A percentile compares a stretch with the other conserved stretches of the same genome.
Evolutionary conservation across 1,140 invertebrate species (phyloP).

Genomic region (Pachypsylla venusta): DNA sequence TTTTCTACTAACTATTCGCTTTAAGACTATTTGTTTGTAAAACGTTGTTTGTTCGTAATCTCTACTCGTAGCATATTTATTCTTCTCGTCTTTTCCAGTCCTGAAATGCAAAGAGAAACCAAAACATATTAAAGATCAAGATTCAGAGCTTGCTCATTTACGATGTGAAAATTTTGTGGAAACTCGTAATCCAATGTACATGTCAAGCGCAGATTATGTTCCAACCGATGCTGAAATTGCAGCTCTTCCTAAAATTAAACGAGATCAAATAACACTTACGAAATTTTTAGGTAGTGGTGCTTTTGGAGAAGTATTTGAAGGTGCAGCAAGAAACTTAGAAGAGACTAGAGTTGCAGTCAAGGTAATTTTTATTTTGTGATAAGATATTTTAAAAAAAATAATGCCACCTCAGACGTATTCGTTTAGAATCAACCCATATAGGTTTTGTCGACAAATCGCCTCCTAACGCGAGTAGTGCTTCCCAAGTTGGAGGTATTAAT

Average conservation of each 20-base stretch:
- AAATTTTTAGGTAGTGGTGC: constrained; percentile 88
- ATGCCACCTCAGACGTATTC: constrained; percentile 26
- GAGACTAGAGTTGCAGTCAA: constrained; percentile 69
- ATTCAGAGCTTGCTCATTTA: neutral
- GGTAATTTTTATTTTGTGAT: constrained; percentile 40
- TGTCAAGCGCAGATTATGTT: constrained; percentile 15
- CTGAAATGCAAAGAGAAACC: constrained; percentile 1
- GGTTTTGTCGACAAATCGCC: too few relatives aligned
- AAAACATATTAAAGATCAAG: neutral
- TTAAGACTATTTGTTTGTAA: too few relatives aligned
- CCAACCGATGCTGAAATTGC: constrained; percentile 43
- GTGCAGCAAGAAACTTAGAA: constrained; percentile 48
- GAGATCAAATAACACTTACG: constrained; percentile 55
- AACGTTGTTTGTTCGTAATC: too few relatives aligned
- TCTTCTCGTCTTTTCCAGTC: neutral
- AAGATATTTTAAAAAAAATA: too few relatives aligned
- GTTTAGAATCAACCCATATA: neutral
- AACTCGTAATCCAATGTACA: neutral
- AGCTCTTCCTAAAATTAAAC: constrained; percentile 63
- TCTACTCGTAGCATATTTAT: too few relatives aligned
- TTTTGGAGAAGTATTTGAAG: constrained; percentile 95
- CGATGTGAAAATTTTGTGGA: constrained; percentile 4
- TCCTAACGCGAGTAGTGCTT: too few relatives aligned
- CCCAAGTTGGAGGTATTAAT: too few relatives aligned
- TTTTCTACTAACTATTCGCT: too few relatives aligned